phyloP scores from a whole-genome alignment of 2,797 vertebrate genomes.

The Sebastes glaucus region DNA sequence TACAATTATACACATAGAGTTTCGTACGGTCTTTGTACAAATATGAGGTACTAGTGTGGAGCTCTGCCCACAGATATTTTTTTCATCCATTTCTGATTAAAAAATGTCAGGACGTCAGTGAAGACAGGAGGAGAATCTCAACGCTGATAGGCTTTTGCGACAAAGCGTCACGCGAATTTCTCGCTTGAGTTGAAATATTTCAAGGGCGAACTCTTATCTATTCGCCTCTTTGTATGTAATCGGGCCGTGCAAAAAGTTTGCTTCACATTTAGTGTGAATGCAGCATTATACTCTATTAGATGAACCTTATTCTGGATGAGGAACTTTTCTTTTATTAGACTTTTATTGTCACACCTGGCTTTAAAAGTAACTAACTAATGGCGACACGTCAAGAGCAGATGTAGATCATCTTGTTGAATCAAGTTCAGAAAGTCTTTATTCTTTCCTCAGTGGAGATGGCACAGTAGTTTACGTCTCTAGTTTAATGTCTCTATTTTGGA shows the following conservation, averaged over 20 bases:
- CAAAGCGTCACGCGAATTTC: not conserved
- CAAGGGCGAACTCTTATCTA: not conserved
- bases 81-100: too few species aligned
- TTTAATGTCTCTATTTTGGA: conserved; percentile 55
- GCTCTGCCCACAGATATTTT: not conserved
- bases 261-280: not conserved
- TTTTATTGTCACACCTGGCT: not conserved
- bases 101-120: too few species aligned
- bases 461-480: not conserved
- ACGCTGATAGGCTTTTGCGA: not conserved
- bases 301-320: not conserved
- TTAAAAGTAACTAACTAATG: not conserved
- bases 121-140: not conserved
- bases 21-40: not conserved
- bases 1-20: not conserved
- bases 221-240: not conserved
- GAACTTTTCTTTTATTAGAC: not conserved
- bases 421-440: not conserved
- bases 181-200: not conserved
- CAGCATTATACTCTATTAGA: not conserved
- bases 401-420: not conserved
- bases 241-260: not conserved
- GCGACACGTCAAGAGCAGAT: not conserved
- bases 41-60: fast-evolving
- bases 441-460: not conserved